A percentile compares a stretch with the other conserved stretches of the same genome.
Evolutionary conservation across 2,113 vertebrate genomes (phyloP).

Genomic region (Nestor notabilis): DNA sequence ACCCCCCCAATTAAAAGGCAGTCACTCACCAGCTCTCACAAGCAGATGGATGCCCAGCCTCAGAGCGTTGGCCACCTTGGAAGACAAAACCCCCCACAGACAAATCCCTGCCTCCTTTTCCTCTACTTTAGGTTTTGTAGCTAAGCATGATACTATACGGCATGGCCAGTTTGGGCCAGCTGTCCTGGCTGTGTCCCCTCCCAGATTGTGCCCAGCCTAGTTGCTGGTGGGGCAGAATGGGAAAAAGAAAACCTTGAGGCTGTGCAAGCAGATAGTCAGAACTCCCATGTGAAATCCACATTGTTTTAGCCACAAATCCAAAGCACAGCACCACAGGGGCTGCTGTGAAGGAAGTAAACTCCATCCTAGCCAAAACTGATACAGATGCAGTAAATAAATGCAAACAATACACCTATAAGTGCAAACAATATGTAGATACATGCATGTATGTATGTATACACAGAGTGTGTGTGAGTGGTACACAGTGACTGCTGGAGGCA

Average conservation of each 20-base stretch:
- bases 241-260: background rate
- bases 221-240: background rate
- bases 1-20: background rate
- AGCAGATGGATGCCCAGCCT: background rate
- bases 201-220: rapidly evolving
- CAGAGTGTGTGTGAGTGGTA: background rate
- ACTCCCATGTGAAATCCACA: background rate
- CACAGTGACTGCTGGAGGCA: rapidly evolving
- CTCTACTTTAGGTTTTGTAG: background rate
- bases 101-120: background rate
- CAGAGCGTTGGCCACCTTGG: background rate
- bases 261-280: background rate
- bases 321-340: background rate
- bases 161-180: background rate
- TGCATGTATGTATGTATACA: background rate
- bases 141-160: background rate
- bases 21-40: background rate
- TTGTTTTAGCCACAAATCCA: background rate
- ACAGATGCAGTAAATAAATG: background rate
- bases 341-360: background rate
- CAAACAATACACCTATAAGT: background rate
- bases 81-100: background rate
- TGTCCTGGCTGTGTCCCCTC: background rate
- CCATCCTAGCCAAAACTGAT: rapidly evolving
- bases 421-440: background rate